Percentiles rank a stretch among this genome's conserved stretches.
These are phyloP conservation scores for Scomber scombrus DNA, from an alignment of 2,113 vertebrate species.

Conservation along the genomic window DNA sequence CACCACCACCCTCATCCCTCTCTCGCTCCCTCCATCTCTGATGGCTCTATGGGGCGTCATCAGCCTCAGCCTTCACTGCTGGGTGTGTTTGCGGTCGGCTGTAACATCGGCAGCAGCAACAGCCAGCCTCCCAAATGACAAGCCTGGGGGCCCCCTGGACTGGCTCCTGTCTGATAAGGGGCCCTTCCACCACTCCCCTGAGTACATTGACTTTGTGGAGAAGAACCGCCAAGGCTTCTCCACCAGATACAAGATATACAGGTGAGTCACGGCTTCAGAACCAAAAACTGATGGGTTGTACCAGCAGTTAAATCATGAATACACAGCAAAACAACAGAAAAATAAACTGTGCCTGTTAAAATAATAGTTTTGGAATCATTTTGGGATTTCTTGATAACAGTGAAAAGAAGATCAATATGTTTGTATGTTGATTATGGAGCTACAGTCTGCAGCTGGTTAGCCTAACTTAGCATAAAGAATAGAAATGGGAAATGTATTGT, in stretches of 20 bases:
- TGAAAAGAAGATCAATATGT: not conserved
- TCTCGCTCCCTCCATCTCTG: conserved; percentile 89
- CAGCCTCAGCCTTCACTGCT: conserved; percentile 97
- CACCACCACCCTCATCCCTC: conserved; percentile 71
- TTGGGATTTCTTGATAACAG: not conserved
- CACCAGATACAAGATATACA: conserved; percentile 99
- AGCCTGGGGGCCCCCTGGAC: conserved; percentile 95
- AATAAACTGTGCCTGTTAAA: too few species aligned
- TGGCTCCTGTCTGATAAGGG: conserved; percentile 99
- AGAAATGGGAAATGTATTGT: not conserved
- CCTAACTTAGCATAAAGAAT: not conserved
- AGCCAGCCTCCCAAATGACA: conserved; percentile 91
- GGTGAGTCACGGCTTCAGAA: conserved; percentile 83
- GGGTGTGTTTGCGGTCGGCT: conserved; percentile 83
- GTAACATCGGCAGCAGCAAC: conserved; percentile 79
- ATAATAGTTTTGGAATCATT: not conserved
- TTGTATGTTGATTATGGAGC: not conserved
- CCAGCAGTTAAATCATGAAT: not conserved
- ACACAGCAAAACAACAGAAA: not conserved
- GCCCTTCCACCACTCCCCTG: conserved; percentile 97
- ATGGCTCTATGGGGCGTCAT: conserved; percentile 99
- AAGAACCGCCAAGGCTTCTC: conserved; percentile 97
- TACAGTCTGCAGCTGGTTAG: not conserved
- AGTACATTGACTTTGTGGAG: conserved; percentile 98
- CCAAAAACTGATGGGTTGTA: not conserved